A percentile compares a stretch with the other conserved stretches of the same genome.
phyloP scores from a whole-genome alignment of 2,797 vertebrate genomes.

The Babyrousa celebensis region DNA sequence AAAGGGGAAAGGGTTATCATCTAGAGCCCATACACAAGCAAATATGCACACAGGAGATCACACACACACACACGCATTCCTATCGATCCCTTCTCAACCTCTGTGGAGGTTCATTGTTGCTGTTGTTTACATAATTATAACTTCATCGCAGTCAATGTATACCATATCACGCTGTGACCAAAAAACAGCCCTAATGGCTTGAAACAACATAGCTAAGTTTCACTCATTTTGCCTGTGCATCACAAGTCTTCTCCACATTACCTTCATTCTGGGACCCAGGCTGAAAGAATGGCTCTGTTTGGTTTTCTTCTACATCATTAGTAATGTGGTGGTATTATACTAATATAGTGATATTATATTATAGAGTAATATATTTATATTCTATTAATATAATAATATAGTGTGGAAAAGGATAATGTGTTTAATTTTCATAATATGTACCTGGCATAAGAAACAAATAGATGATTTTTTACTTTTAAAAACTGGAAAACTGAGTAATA shows the following conservation, averaged over 20 bases:
- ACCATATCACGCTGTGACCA: background rate
- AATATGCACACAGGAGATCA: background rate
- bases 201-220: background rate
- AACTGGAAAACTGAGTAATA: constrained; percentile 10
- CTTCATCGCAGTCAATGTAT: background rate
- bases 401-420: background rate
- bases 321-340: background rate
- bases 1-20: background rate
- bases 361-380: no score
- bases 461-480: background rate
- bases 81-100: background rate
- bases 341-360: no score
- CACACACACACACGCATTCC: background rate
- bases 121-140: background rate
- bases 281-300: background rate
- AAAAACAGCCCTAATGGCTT: background rate
- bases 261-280: background rate
- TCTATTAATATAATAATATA: no score
- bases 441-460: background rate
- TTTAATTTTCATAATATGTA: background rate
- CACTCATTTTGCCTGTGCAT: no score
- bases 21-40: background rate
- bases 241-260: background rate
- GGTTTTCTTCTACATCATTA: background rate
- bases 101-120: background rate